phyloP scores from a whole-genome alignment of 2,888 invertebrate genomes.

The Odontocerum albicorne region DNA sequence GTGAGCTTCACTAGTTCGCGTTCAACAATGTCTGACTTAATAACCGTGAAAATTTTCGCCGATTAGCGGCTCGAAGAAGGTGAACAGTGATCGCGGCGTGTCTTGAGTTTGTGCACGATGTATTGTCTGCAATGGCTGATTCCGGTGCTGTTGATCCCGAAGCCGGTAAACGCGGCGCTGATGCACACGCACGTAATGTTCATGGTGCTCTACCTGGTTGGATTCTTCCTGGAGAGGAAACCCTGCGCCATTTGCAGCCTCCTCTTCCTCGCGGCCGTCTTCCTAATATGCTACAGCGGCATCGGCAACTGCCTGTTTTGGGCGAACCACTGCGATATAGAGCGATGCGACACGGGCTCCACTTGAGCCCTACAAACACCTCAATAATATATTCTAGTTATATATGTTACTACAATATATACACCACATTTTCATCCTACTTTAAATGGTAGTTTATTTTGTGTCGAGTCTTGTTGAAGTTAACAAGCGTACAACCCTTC shows the following conservation, averaged over 20 bases:
- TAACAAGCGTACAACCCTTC: too few species aligned
- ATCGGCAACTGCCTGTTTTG: slow-evolving; percentile 94
- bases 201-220: slow-evolving; percentile 92
- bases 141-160: slow-evolving; percentile 95
- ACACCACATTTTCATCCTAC: too few species aligned
- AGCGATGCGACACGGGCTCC: slow-evolving; percentile 26
- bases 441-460: too few species aligned
- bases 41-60: too few species aligned
- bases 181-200: slow-evolving; percentile 97
- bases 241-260: slow-evolving; percentile 97
- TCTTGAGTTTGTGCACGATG: too few species aligned
- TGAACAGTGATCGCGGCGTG: too few species aligned
- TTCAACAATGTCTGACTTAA: too few species aligned
- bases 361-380: too few species aligned
- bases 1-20: too few species aligned
- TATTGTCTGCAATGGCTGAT: slow-evolving; percentile 98
- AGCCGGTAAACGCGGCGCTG: slow-evolving; percentile 94
- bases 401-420: too few species aligned
- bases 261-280: slow-evolving; percentile 91
- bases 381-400: background rate
- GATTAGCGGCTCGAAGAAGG: too few species aligned
- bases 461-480: too few species aligned
- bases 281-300: slow-evolving; percentile 94
- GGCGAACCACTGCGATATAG: slow-evolving; percentile 53
- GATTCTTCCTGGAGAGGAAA: slow-evolving; percentile 95